Percentiles rank a stretch among this genome's conserved stretches.
Evolutionary conservation across 1,140 invertebrate species (phyloP).

Genomic region (Heliothis subflexa): DNA sequence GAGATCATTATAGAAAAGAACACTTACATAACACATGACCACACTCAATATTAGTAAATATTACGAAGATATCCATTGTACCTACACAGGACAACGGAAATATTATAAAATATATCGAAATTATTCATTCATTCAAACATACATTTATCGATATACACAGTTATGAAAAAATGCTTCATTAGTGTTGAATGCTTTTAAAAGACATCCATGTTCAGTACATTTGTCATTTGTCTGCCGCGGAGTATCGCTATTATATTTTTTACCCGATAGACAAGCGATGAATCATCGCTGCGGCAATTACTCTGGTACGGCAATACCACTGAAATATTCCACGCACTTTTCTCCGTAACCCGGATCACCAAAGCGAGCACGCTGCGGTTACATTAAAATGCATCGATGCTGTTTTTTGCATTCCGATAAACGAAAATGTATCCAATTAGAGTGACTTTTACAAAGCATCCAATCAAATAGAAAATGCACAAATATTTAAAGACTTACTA

Average conservation of each 20-base stretch:
- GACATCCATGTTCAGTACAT: background rate
- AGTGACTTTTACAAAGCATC: conserved; percentile 64
- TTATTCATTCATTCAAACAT: conserved; percentile 76
- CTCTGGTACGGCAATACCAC: background rate
- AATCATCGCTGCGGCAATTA: conserved; percentile 22
- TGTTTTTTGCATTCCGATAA: conserved; percentile 28
- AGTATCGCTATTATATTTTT: conserved; percentile 3
- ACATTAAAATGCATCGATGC: conserved; percentile 26
- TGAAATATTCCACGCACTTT: conserved; percentile 22
- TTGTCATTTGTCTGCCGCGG: conserved; percentile 12
- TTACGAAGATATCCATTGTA: conserved; percentile 68
- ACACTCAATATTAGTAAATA: conserved; percentile 71
- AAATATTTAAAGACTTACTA: conserved; percentile 71
- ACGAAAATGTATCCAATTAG: conserved; percentile 40
- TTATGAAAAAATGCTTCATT: conserved; percentile 51
- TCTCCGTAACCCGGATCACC: conserved; percentile 22
- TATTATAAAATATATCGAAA: conserved; percentile 64
- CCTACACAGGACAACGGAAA: conserved; percentile 68
- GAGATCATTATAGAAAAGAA: conserved; percentile 79
- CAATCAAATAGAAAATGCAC: conserved; percentile 71
- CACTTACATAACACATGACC: conserved; percentile 69
- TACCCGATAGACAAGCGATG: conserved; percentile 12
- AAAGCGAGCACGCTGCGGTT: conserved; percentile 27
- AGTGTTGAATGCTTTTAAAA: conserved; percentile 50
- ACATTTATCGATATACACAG: conserved; percentile 57